Base-by-base conservation (phyloP, 2,888 invertebrate genomes). In the Bhutanitis thaidina region DNA sequence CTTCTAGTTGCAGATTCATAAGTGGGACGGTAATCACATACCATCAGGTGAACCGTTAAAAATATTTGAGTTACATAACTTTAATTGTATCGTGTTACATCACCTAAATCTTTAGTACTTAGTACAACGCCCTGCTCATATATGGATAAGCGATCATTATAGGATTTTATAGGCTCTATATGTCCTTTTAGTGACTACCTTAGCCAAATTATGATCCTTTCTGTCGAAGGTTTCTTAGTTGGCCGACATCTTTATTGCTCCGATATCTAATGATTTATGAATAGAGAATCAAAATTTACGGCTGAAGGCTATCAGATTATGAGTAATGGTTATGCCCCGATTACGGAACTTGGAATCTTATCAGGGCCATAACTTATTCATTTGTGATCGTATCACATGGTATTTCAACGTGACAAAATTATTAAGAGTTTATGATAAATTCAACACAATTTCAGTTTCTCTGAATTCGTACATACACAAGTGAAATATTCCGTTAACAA, bases 311-410 rank as follows among this genome's bases (percentile, higher is more conserved):
- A 29, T n/a, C 27, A 20, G 45, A 37, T 45, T 37, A 37, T 37
- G 45, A 45, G 27, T 45, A 36, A 45, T 29, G 15, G 14, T 45
- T 15, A 29, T 27, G 36, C 13, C 37, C 4, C 13, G 36, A 35
- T 25, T 14, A 13, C 16, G 10, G 10, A 35, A 20, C 25, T 10
- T 38, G 13, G 13, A n/a, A 13, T 43, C 9, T 35, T 25, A 20
- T 44, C 35, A 20, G 13, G 7, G 8, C 1, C 9, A 27, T 25
- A 25, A 35, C 20, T 27, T 20, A 44, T 35, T n/a, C n/a, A 36
- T 35, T 35, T 25, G 8, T 10, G 13, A 25, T 20, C 20, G 14
- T 25, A 25, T 25, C 20, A 25, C 35, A 2, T 25, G 13, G 9
- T 10, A 12, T 13, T 35, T 35, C 43, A 25, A 25, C 9, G 36